Percentiles rank a stretch among this genome's conserved stretches.
Conservation (phyloP, 37 sponge, comb jelly and placozoan species). For the Haliclona indistincta region DNA sequence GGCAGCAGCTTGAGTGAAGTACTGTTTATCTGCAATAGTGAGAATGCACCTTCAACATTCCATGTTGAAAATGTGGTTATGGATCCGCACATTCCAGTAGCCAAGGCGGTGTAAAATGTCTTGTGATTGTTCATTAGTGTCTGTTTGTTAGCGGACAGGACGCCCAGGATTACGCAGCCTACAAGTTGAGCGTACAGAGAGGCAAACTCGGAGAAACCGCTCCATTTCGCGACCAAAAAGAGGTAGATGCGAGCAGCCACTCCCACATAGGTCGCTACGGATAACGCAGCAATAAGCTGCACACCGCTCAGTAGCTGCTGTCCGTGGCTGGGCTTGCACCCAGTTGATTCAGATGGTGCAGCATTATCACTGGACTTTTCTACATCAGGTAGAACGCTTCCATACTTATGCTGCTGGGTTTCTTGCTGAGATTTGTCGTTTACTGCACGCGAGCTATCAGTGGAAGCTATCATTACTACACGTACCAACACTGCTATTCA, state of each 20-base stretch:
- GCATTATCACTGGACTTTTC: too few species aligned
- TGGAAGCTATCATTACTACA: too few species aligned
- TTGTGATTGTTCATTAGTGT: conserved; percentile 18
- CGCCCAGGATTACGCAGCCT: conserved; percentile 57
- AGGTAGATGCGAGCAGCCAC: conserved; percentile 38
- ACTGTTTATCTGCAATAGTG: conserved; percentile 24
- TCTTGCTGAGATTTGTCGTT: too few species aligned
- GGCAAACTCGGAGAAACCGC: conserved; percentile 46
- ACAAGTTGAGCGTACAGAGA: conserved; percentile 57
- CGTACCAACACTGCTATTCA: too few species aligned
- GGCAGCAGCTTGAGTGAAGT: not conserved
- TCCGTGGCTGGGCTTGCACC: too few species aligned
- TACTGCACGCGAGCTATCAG: too few species aligned
- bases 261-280: conserved; percentile 34
- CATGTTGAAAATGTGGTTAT: conserved; percentile 72
- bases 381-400: too few species aligned
- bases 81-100: conserved; percentile 72
- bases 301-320: too few species aligned
- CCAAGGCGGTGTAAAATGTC: conserved; percentile 32
- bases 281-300: too few species aligned
- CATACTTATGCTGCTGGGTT: too few species aligned
- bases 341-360: too few species aligned
- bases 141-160: conserved; percentile 22
- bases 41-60: conserved; percentile 47
- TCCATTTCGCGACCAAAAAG: conserved; percentile 18